A percentile compares a stretch with the other conserved stretches of the same genome.
Evolutionary conservation across 2,797 vertebrate species (phyloP).

Genomic region (Arremon brunneinucha): DNA sequence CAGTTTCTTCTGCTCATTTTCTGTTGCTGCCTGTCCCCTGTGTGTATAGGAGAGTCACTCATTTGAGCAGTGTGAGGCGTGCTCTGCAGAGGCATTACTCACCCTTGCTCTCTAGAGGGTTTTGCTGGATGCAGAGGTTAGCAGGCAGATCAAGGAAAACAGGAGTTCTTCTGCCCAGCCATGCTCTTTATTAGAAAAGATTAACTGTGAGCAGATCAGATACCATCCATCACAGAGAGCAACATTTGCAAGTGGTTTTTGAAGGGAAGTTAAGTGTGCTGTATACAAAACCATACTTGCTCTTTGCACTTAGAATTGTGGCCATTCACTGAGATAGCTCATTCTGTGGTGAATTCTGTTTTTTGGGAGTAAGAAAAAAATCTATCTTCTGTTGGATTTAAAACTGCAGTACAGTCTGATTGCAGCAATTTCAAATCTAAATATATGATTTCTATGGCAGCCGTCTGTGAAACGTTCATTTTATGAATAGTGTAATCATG

Average conservation of each 20-base stretch:
- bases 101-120: background rate
- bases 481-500: background rate
- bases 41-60: background rate
- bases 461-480: background rate
- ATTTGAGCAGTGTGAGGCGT: background rate
- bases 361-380: background rate
- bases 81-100: background rate
- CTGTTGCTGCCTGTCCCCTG: background rate
- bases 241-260: background rate
- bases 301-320: background rate
- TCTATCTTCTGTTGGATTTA: background rate
- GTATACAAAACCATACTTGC: background rate
- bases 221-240: background rate
- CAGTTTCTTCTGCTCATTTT: background rate
- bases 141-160: background rate
- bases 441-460: background rate
- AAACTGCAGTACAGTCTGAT: background rate
- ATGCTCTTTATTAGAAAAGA: background rate
- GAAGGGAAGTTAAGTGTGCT: background rate
- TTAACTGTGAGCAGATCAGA: background rate
- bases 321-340: background rate
- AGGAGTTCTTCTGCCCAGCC: background rate
- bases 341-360: background rate
- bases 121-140: background rate
- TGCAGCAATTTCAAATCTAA: slow-evolving; percentile 3